Percentiles rank a stretch among this genome's conserved stretches.
These are phyloP conservation scores for Bombus superbus DNA, from an alignment of 1,140 invertebrate species.

Conservation along the genomic window DNA sequence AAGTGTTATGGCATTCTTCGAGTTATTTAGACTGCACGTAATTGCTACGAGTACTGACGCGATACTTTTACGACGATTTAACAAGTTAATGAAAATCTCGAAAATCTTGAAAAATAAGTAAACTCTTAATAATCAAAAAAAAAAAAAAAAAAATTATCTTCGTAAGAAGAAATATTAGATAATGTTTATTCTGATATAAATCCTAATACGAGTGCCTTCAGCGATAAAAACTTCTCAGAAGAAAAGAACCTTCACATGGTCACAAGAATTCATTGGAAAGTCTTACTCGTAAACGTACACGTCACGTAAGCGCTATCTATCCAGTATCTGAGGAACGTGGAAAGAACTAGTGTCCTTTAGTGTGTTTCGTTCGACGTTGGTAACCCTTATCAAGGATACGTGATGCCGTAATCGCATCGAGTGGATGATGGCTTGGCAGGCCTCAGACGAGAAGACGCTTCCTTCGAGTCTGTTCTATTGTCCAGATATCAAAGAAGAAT, in stretches of 20 bases:
- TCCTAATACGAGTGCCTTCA: too few relatives aligned
- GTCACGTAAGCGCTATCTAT: neutral
- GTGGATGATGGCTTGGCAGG: conserved; percentile 13
- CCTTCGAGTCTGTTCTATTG: conserved; percentile 43
- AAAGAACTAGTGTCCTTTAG: neutral
- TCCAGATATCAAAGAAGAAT: conserved; percentile 51
- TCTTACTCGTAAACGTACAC: neutral
- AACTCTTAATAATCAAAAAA: too few relatives aligned
- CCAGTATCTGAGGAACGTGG: neutral
- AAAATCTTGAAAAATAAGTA: too few relatives aligned
- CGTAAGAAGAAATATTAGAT: too few relatives aligned
- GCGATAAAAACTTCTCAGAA: neutral
- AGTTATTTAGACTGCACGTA: too few relatives aligned
- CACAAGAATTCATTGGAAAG: neutral
- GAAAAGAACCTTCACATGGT: neutral
- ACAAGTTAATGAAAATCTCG: too few relatives aligned
- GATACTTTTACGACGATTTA: too few relatives aligned
- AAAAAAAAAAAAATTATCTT: too few relatives aligned
- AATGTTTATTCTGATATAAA: too few relatives aligned
- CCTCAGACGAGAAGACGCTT: conserved; percentile 27
- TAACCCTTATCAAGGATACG: conserved; percentile 42
- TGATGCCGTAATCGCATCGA: conserved; percentile 39
- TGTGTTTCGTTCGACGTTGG: neutral
- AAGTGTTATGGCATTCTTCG: too few relatives aligned
- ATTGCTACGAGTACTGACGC: too few relatives aligned